Evolutionary conservation across 1,140 invertebrate species (phyloP), one percentile per base, ranked within the genome.

Genomic region (Dolichoris vasculosae): DNA sequence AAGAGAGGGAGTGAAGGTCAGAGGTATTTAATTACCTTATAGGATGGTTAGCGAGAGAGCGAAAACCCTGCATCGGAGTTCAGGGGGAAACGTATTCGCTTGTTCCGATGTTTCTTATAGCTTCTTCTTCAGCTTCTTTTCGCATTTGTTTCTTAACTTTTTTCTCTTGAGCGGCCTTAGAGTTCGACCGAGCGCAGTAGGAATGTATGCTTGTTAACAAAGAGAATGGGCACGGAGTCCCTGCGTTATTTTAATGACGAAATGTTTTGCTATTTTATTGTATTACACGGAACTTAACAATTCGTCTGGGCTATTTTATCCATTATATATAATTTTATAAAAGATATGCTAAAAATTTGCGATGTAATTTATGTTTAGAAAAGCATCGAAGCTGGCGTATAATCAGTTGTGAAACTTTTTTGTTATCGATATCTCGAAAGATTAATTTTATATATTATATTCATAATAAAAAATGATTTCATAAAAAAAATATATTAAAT

Each of bases 21-120:
- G 87, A 89, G 90, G 91, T 92, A 93, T 93, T 93, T 93, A 93
- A 93, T 93, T 93, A 93, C 91, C 90, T 90, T 79, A 67, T 77
- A 63, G 48, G 35, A 23, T 0, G 40, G 38, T 48, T 59, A 71
- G 38, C 17, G 35, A 55, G 64, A 80, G 38, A 85, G 63, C 69
- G 55, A 63, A 59, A 86, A 71, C 73, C 55, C 51, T 38, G 75
- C 23, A 55, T 71, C 63, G 48, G 80, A 26, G 51, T 83, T 85
- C 77, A 48, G 35, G 85, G 75, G 84, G 88, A 88, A 88, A 87
- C 77, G 85, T 71, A 87, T 78, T 35, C 75, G 85, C 81, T 63
- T 83, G 81, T 83, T 83, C 83, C 85, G 76, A 86, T 83, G 75
- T 83, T 79, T 83, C 85, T 86, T 83, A 79, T 79, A 82, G 81